phyloP scores from a whole-genome alignment of 2,797 vertebrate genomes.

The Oophaga sylvatica region DNA sequence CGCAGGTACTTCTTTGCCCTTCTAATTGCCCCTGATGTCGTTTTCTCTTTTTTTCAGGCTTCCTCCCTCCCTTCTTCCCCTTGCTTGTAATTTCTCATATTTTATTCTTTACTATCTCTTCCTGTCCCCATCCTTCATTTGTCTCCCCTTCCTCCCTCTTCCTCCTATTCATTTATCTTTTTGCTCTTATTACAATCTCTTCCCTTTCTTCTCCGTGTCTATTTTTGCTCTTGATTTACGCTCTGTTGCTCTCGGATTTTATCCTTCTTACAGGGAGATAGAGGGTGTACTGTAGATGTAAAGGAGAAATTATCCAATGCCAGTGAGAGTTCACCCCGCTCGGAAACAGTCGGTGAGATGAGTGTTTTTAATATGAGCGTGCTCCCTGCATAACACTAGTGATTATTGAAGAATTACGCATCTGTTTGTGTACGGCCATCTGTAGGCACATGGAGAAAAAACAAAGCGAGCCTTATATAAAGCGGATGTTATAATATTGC shows the following conservation, averaged over 20 bases:
- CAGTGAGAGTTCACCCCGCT: neutral
- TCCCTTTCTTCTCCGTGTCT: constrained; percentile 4
- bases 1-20: neutral
- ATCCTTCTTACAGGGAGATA: constrained; percentile 12
- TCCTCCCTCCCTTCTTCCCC: neutral
- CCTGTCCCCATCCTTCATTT: neutral
- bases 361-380: neutral
- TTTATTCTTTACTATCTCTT: neutral
- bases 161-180: constrained; percentile 21
- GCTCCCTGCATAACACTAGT: neutral
- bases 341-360: neutral
- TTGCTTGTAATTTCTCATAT: neutral
- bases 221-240: constrained; percentile 40
- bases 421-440: constrained; percentile 30
- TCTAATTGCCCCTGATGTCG: neutral
- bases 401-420: constrained; percentile 33
- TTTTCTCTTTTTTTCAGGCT: neutral
- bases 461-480: constrained; percentile 7
- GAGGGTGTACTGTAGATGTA: neutral
- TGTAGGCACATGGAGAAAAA: constrained; percentile 7
- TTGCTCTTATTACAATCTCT: constrained; percentile 15
- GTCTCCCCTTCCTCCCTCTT: neutral
- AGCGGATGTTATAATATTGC: neutral
- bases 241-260: constrained; percentile 40
- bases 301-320: constrained; percentile 24